A percentile compares a stretch with the other conserved stretches of the same genome.
These are phyloP conservation scores for Astropecten irregularis DNA, from an alignment of 53 echinoderm and acorn worm species.

Conservation along the genomic window DNA sequence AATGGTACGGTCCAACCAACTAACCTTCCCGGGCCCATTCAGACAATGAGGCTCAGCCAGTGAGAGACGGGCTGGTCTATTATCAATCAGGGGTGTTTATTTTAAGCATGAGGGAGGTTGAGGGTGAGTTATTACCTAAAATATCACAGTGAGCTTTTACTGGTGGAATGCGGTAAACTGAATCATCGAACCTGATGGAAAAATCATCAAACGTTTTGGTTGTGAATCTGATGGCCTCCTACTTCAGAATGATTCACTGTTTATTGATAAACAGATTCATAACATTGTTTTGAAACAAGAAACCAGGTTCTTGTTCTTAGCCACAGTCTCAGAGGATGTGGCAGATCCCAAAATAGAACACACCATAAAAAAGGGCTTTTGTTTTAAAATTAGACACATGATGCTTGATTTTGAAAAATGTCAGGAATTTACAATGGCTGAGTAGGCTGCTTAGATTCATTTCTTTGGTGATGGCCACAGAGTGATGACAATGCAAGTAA, in stretches of 20 bases:
- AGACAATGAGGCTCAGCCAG: neutral
- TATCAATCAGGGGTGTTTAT: slow-evolving; percentile 29
- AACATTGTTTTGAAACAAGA: neutral
- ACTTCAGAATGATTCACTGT: slow-evolving; percentile 29
- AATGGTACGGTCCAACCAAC: slow-evolving; percentile 43
- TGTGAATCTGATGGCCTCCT: no score
- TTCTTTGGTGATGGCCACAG: no score
- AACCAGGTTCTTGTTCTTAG: no score
- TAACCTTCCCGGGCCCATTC: neutral
- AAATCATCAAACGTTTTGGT: no score
- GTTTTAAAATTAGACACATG: neutral
- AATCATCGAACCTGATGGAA: no score
- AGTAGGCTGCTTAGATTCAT: no score
- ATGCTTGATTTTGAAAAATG: no score
- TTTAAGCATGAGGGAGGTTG: neutral
- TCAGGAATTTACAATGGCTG: no score
- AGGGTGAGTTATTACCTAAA: slow-evolving; percentile 15
- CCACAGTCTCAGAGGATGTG: neutral
- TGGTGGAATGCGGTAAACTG: no score
- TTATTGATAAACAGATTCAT: neutral
- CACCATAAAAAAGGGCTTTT: neutral
- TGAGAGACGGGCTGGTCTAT: slow-evolving; percentile 21
- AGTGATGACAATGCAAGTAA: no score
- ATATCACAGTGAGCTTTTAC: no score
- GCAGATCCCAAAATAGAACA: neutral